These are phyloP conservation scores for Steromphala cineraria DNA, from an alignment of 2,888 invertebrate species.

Conservation along the genomic window DNA sequence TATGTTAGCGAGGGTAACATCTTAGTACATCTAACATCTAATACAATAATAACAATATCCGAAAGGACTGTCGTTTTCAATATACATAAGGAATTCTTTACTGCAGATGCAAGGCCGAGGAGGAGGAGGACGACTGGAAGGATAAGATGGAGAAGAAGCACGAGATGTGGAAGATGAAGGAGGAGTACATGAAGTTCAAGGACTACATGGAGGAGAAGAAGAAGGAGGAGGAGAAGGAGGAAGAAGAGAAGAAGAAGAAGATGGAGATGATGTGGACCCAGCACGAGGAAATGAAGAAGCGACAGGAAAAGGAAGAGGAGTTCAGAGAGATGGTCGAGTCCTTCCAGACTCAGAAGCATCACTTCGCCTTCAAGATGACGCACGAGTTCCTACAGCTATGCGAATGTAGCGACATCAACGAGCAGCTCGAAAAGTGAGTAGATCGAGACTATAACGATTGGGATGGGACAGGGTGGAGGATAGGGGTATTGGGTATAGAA, in stretches of 20 bases:
- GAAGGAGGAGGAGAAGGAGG: conserved; percentile 16
- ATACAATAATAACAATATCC: no score
- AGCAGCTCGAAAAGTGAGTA: conserved; percentile 13
- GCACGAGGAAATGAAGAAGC: conserved; percentile 22
- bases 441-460: no score
- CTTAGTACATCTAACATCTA: no score
- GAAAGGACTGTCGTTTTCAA: no score
- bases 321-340: conserved; percentile 8
- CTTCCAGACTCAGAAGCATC: conserved; percentile 4
- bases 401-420: not conserved
- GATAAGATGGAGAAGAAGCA: not conserved
- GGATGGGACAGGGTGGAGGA: not conserved
- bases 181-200: not conserved
- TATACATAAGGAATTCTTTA: not conserved
- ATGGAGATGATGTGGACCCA: conserved; percentile 21
- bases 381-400: not conserved
- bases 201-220: not conserved
- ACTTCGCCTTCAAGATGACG: not conserved
- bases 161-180: not conserved
- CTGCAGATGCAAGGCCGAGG: not conserved
- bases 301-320: conserved; percentile 6
- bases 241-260: conserved; percentile 23
- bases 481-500: no score
- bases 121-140: not conserved
- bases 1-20: no score